Evolutionary conservation across 1,140 invertebrate species (phyloP).

Genomic region (Papilio glaucus): DNA sequence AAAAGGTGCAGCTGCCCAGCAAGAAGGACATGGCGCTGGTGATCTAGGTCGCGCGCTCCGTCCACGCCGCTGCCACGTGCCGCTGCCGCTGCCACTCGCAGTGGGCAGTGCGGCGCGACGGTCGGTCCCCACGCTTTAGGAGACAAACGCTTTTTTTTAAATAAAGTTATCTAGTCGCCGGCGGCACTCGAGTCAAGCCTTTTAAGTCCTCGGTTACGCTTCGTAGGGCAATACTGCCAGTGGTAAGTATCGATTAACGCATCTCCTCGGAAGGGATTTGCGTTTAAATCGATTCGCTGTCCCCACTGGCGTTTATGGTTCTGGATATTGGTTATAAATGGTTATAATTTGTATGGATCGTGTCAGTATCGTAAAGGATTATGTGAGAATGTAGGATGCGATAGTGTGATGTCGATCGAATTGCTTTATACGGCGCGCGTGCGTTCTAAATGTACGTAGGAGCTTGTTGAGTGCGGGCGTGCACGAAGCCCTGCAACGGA

Average conservation of each 20-base stretch:
- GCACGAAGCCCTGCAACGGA: slow-evolving; percentile 13
- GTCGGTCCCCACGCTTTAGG: background rate
- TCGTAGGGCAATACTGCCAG: slow-evolving; percentile 62
- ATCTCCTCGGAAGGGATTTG: slow-evolving; percentile 50
- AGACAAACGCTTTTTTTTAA: slow-evolving; percentile 27
- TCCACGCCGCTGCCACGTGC: slow-evolving; percentile 20
- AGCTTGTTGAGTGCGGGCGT: background rate
- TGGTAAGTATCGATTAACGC: slow-evolving; percentile 58
- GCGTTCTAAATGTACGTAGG: background rate
- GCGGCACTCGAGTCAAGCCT: slow-evolving; percentile 69
- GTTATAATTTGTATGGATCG: background rate
- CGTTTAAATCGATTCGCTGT: slow-evolving; percentile 40
- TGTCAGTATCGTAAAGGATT: background rate
- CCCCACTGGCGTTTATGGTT: background rate
- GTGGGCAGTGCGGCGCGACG: slow-evolving; percentile 27
- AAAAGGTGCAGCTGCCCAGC: slow-evolving; percentile 95
- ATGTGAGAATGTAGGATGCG: background rate
- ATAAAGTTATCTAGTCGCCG: slow-evolving; percentile 72
- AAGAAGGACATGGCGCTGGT: slow-evolving; percentile 97
- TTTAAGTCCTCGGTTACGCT: slow-evolving; percentile 60
- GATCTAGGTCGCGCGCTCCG: slow-evolving; percentile 85
- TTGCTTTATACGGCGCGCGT: no score
- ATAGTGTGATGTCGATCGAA: no score
- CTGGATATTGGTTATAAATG: background rate
- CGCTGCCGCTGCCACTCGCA: slow-evolving; percentile 34